A percentile compares a stretch with the other conserved stretches of the same genome.
phyloP scores from a whole-genome alignment of 2,797 vertebrate species.

The Threskiornis aethiopicus region DNA sequence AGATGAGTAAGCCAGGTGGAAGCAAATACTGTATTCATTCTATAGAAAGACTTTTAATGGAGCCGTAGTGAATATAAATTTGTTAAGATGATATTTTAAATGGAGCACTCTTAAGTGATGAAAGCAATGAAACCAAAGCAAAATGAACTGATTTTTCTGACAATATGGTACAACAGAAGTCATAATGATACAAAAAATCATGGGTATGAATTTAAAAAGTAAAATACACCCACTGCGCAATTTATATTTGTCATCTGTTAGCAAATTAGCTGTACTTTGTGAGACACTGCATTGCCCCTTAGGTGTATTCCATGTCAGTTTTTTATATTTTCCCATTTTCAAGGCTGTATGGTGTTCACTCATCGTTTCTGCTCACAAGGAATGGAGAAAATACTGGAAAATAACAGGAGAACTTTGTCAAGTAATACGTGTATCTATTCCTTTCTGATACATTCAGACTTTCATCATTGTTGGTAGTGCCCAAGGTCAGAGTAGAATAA shows the following conservation, averaged over 20 bases:
- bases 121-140: not conserved
- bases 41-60: not conserved
- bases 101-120: not conserved
- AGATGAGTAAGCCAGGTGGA: not conserved
- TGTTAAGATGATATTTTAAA: not conserved
- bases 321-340: not conserved
- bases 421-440: not conserved
- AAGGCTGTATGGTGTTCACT: not conserved
- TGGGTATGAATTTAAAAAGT: not conserved
- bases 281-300: not conserved
- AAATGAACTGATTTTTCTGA: not conserved
- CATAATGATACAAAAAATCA: not conserved
- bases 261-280: not conserved
- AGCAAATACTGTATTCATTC: not conserved
- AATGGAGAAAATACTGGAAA: not conserved
- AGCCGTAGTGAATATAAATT: not conserved
- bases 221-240: accelerated
- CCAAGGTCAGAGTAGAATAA: not conserved
- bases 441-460: not conserved
- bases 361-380: not conserved
- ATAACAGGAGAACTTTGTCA: not conserved
- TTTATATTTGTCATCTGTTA: not conserved
- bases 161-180: not conserved
- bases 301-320: not conserved
- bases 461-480: not conserved